phyloP scores from a whole-genome alignment of 2,888 invertebrate species.

The Rhingia campestris region DNA sequence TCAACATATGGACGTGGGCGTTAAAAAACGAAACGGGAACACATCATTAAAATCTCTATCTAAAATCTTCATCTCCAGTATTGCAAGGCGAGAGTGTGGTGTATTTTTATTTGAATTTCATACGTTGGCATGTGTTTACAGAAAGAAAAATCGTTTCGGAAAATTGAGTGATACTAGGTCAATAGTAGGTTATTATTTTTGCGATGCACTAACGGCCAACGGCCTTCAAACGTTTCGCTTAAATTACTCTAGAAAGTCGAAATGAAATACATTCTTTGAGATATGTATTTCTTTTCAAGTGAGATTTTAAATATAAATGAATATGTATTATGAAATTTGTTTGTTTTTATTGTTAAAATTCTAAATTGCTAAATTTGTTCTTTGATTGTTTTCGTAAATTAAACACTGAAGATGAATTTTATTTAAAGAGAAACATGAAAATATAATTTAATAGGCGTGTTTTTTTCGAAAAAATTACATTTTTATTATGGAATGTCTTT shows the following conservation, averaged over 20 bases:
- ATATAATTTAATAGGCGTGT: not conserved
- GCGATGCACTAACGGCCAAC: slow-evolving; percentile 5
- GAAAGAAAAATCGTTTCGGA: not conserved
- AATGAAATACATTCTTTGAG: slow-evolving; percentile 17
- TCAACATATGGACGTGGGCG: slow-evolving; percentile 48
- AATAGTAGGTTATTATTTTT: slow-evolving; percentile 29
- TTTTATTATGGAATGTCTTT: not conserved
- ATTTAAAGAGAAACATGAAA: not conserved
- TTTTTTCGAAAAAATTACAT: not conserved
- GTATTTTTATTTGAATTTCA: slow-evolving; percentile 33
- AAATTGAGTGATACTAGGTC: slow-evolving; percentile 34
- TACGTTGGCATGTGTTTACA: slow-evolving; percentile 39
- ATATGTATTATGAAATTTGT: not conserved
- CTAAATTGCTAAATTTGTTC: not conserved
- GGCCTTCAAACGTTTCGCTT: slow-evolving; percentile 42
- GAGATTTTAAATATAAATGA: not conserved
- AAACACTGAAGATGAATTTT: not conserved
- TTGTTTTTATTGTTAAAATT: not conserved
- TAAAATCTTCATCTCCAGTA: slow-evolving; percentile 30
- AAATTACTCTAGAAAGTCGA: slow-evolving; percentile 25
- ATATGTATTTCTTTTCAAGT: not conserved
- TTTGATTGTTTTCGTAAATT: slow-evolving; percentile 1
- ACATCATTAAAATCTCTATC: not conserved
- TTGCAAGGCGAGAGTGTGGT: not conserved
- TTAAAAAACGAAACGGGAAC: slow-evolving; percentile 7